Conservation (phyloP, 2,797 vertebrate species). For the Mus caroli region DNA sequence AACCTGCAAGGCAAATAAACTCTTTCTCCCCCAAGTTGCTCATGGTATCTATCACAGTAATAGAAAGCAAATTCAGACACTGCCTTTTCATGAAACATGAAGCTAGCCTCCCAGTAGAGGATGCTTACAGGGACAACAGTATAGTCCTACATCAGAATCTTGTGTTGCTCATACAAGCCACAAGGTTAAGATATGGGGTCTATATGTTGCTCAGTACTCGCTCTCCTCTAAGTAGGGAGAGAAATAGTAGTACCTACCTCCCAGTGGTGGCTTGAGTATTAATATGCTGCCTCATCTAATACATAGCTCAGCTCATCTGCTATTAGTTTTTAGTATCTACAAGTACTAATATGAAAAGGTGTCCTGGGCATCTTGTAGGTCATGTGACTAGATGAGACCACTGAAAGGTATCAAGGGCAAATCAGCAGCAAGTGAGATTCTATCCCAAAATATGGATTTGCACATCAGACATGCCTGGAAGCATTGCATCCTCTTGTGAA, state of each 20-base stretch:
- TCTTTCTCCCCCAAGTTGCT: neutral
- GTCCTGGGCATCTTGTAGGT: neutral
- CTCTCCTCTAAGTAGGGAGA: neutral
- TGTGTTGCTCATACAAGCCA: neutral
- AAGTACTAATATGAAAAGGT: neutral
- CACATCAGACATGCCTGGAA: neutral
- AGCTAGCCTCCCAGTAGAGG: neutral
- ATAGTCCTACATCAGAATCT: neutral
- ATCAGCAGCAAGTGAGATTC: neutral
- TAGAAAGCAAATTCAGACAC: neutral
- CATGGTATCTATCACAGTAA: neutral
- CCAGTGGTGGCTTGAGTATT: neutral
- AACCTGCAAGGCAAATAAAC: neutral
- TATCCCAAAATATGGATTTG: neutral
- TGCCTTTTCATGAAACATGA: conserved; percentile 19
- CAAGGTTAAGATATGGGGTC: neutral
- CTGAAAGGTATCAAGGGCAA: neutral
- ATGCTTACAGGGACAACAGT: neutral
- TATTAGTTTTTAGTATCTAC: neutral
- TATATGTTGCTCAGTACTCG: neutral
- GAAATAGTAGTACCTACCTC: neutral
- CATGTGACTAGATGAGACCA: neutral
- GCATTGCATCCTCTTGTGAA: neutral
- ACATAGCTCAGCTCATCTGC: neutral
- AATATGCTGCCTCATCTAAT: neutral